Evolutionary conservation across 1,140 invertebrate species (phyloP).

Genomic region (Pantala flavescens): DNA sequence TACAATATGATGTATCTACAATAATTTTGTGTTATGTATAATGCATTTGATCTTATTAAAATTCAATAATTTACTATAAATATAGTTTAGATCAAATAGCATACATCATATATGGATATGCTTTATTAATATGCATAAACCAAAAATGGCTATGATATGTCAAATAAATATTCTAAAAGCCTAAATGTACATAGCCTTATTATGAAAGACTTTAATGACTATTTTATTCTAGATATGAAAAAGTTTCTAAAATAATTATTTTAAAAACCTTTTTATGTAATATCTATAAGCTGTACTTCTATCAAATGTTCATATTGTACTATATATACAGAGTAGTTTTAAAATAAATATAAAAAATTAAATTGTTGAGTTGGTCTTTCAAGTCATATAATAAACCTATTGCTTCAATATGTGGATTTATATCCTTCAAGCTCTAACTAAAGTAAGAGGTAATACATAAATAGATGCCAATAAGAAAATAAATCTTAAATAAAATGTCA

Average conservation of each 20-base stretch:
- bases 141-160: slow-evolving; percentile 10
- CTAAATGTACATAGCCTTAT: slow-evolving; percentile 6
- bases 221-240: slow-evolving; percentile 4
- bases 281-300: slow-evolving; percentile 5
- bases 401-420: too few relatives aligned
- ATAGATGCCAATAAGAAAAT: too few relatives aligned
- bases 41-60: slow-evolving; percentile 1
- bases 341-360: neutral
- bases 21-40: neutral
- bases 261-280: slow-evolving; percentile 3
- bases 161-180: slow-evolving; percentile 8
- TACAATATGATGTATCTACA: neutral
- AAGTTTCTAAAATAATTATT: slow-evolving; percentile 11
- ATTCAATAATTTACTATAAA: slow-evolving; percentile 11
- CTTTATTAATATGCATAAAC: neutral
- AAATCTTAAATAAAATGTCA: too few relatives aligned
- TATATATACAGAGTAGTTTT: neutral
- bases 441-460: too few relatives aligned
- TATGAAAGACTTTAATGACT: slow-evolving; percentile 7
- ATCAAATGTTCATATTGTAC: neutral
- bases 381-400: neutral
- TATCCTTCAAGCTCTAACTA: too few relatives aligned
- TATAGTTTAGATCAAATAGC: slow-evolving; percentile 7
- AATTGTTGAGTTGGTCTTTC: neutral
- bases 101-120: slow-evolving; percentile 9